These are phyloP conservation scores for Masticophis lateralis DNA, from an alignment of 2,797 vertebrate species.

Conservation along the genomic window DNA sequence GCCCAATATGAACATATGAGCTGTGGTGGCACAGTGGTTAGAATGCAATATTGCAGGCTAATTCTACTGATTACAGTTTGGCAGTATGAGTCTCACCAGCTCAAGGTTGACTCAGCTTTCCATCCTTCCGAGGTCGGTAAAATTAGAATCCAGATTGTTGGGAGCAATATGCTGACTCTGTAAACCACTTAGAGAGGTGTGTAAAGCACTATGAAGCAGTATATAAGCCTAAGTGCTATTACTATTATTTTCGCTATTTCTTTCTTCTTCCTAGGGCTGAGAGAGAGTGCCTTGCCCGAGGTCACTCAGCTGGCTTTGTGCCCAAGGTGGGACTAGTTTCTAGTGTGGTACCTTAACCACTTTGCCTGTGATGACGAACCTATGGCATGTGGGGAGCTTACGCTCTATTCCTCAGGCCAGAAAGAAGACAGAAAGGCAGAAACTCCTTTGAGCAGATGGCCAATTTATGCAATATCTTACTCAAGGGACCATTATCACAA, in stretches of 20 bases:
- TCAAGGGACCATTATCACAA: not conserved
- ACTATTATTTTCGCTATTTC: not conserved
- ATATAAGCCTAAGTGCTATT: no score
- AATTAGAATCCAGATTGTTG: no score
- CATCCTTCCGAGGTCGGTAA: no score
- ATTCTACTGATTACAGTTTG: no score
- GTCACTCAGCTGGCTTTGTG: not conserved
- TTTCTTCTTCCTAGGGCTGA: not conserved
- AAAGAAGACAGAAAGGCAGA: not conserved
- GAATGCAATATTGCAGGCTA: no score
- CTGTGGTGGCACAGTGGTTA: no score
- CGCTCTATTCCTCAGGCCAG: not conserved
- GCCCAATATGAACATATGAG: not conserved
- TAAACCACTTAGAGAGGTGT: no score
- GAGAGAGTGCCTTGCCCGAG: not conserved
- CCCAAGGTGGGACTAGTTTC: not conserved
- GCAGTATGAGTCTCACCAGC: no score
- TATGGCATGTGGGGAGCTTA: not conserved
- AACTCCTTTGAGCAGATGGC: not conserved
- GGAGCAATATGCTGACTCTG: no score
- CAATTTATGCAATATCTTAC: not conserved
- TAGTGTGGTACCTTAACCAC: not conserved
- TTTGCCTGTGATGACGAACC: no score
- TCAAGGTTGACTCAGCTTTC: no score
- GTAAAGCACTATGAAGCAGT: no score